Evolutionary conservation across 2,113 vertebrate species (phyloP), one percentile per base, ranked within the genome.

Genomic region (Phycodurus eques): DNA sequence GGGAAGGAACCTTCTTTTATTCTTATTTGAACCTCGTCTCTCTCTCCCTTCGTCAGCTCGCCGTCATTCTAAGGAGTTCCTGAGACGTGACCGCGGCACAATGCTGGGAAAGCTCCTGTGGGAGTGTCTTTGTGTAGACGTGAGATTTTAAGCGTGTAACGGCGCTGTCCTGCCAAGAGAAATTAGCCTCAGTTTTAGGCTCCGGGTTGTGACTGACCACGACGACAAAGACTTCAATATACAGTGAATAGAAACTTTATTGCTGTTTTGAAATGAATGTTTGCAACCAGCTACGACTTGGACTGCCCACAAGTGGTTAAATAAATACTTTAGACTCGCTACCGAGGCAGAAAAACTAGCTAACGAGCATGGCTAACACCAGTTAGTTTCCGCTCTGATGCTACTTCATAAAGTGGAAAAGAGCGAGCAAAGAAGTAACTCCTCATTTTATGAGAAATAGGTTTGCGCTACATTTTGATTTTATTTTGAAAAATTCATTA

Each of bases 101-200:
- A 64, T 56, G 27, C 78, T 71, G 76, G 33, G 73, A 79, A 68
- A 60, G 47, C 61, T 76, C 33, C 9, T 13, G 42, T 70, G 27
- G 43, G 74, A 51, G 77, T 64, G 22, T 42, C n/a, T 42, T 46
- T 47, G 53, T 56, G 13, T 51, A 33, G 20, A 49, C 31, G 44
- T 42, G 62, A 8, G 65, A 19, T 70, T 75, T 65, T 47, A 63
- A 61, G 59, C 3, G 49, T 76, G 81, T 56, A 70, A 77, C 69
- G 44, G 39, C 11, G 49, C 60, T 19, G 76, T 17, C 71, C 69
- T 78, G 79, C 78, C 85, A 83, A 63, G 61, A 33, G 67, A 72
- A 88, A 85, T 89, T 79, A 81, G 71, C 44, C 74, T 74, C 57
- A 39, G 33, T 75, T 83, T 77, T 57, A 11, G 63, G 61, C 64